phyloP scores from a whole-genome alignment of 2,888 invertebrate genomes.

The Phalera bucephala region DNA sequence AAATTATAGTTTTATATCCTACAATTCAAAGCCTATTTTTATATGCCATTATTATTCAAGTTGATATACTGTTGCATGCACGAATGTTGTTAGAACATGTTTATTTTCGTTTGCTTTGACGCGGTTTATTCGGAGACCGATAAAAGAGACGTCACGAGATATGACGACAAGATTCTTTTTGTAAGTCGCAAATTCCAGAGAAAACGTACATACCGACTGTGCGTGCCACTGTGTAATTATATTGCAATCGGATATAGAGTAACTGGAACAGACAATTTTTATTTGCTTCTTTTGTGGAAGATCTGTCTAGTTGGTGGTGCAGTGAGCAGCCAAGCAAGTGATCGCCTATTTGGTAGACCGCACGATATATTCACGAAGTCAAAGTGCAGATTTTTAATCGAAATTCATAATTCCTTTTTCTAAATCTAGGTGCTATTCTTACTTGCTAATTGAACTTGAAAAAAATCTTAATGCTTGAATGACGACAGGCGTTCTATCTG shows the following conservation, averaged over 20 bases:
- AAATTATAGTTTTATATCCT: neutral
- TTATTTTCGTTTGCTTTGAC: constrained; percentile 21
- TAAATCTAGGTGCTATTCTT: no score
- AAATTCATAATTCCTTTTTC: no score
- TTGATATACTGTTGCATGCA: neutral
- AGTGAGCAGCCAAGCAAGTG: no score
- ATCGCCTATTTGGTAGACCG: no score
- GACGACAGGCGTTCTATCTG: no score
- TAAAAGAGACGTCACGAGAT: constrained; percentile 19
- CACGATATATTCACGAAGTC: no score
- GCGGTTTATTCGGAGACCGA: constrained; percentile 23
- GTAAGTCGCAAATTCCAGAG: constrained; percentile 16
- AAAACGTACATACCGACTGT: constrained; percentile 1
- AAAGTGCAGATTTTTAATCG: no score
- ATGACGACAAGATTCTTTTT: constrained; percentile 24
- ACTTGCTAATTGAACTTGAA: no score
- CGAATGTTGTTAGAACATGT: constrained; percentile 6
- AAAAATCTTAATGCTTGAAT: no score
- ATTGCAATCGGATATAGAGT: neutral
- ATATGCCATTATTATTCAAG: neutral
- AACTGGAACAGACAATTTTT: constrained; percentile 9
- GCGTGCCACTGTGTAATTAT: constrained; percentile 4
- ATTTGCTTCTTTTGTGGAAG: no score
- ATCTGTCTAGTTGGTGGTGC: no score
- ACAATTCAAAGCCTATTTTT: neutral